These are phyloP conservation scores for Cephalopachus bancanus DNA, from an alignment of 2,797 vertebrate genomes.

Conservation along the genomic window DNA sequence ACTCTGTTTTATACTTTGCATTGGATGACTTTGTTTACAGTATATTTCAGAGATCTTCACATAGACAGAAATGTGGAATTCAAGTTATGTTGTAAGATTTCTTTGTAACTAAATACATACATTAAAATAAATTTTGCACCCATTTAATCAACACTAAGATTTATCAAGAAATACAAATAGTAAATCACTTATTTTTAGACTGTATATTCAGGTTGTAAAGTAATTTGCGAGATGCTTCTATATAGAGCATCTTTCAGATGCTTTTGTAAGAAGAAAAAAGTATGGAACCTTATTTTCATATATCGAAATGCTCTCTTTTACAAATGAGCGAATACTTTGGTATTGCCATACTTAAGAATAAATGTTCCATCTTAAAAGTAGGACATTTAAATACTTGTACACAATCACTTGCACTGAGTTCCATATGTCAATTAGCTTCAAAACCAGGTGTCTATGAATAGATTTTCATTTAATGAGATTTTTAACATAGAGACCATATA, in stretches of 20 bases:
- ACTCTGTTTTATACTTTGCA: not conserved
- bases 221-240: not conserved
- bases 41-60: not conserved
- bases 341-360: not conserved
- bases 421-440: not conserved
- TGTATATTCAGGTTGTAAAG: not conserved
- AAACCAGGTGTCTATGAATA: not conserved
- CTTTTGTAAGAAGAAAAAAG: not conserved
- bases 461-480: not conserved
- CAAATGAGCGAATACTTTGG: not conserved
- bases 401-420: not conserved
- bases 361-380: not conserved
- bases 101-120: not conserved
- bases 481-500: not conserved
- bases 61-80: not conserved
- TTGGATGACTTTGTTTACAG: not conserved
- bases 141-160: not conserved
- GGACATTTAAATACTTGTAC: not conserved
- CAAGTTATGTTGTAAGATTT: not conserved
- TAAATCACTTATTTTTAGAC: not conserved
- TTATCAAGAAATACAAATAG: not conserved
- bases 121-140: not conserved
- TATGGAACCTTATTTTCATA: not conserved
- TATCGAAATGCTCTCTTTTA: conserved; percentile 1
- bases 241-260: not conserved